Conservation (phyloP, 1,140 invertebrate species). For the Sitophilus oryzae region DNA sequence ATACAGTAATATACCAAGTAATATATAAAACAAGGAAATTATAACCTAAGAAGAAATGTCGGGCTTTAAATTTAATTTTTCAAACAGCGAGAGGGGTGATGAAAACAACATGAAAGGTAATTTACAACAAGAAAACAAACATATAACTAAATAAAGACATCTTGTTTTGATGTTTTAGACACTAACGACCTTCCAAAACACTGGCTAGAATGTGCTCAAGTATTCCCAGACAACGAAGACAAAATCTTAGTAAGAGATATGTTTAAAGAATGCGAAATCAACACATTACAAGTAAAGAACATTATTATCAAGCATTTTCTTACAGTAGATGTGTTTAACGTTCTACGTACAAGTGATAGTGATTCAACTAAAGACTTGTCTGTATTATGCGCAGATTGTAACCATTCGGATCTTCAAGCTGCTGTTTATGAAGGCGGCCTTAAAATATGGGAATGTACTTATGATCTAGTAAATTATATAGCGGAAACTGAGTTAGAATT, state of each 20-base stretch:
- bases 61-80: too few relatives aligned
- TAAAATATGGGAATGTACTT: constrained; percentile 86
- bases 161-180: too few relatives aligned
- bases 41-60: too few relatives aligned
- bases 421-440: constrained; percentile 76
- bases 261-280: constrained; percentile 1
- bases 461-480: constrained; percentile 65
- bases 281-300: constrained; percentile 1
- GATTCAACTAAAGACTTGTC: constrained; percentile 31
- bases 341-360: constrained; percentile 13
- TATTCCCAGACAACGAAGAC: constrained; percentile 8
- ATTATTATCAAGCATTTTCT: constrained; percentile 20
- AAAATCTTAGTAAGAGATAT: constrained; percentile 2
- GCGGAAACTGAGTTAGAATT: constrained; percentile 45
- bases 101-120: too few relatives aligned
- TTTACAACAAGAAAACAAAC: too few relatives aligned
- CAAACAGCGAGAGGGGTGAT: too few relatives aligned
- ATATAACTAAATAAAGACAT: too few relatives aligned
- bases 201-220: constrained; percentile 24
- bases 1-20: too few relatives aligned
- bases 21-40: too few relatives aligned
- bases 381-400: constrained; percentile 56
- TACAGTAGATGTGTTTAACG: constrained; percentile 17
- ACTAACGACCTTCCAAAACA: too few relatives aligned
- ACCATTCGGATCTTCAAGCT: constrained; percentile 64